Evolutionary conservation across 2,797 vertebrate species (phyloP).

Genomic region (Ispidina lecontei): DNA sequence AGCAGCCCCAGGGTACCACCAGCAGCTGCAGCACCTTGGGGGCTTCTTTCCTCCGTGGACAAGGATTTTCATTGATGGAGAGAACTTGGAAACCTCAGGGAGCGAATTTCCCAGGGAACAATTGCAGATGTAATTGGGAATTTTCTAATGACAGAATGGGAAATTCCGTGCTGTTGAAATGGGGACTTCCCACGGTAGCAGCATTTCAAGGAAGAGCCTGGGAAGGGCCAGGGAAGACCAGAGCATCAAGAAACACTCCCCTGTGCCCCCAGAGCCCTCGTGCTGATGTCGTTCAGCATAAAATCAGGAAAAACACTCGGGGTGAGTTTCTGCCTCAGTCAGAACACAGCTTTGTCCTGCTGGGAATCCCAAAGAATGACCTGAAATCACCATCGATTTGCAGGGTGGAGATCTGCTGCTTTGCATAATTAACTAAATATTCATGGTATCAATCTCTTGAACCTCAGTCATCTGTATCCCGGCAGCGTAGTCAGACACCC

Average conservation of each 20-base stretch:
- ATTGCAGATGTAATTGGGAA: not conserved
- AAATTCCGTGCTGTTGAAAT: conserved; percentile 23
- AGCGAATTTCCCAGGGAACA: not conserved
- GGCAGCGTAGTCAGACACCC: not conserved
- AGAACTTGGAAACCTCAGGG: not conserved
- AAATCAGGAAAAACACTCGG: not conserved
- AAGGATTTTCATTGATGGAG: not conserved
- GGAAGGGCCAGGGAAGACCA: not conserved
- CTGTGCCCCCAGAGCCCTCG: not conserved
- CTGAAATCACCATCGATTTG: not conserved
- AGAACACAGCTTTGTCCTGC: not conserved
- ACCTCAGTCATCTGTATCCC: not conserved
- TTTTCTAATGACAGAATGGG: conserved; percentile 1
- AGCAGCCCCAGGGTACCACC: not conserved
- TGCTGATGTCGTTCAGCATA: not conserved
- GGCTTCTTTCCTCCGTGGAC: not conserved
- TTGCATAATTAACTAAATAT: not conserved
- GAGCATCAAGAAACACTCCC: not conserved
- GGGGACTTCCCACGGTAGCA: not conserved
- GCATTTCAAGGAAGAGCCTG: not conserved
- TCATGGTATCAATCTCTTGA: not conserved
- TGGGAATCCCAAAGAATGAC: not conserved
- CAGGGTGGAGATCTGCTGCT: not conserved
- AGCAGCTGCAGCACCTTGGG: not conserved
- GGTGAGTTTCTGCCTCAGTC: not conserved